phyloP scores from a whole-genome alignment of 1,140 invertebrate genomes.

The Trachymyrmex cornetzi region DNA sequence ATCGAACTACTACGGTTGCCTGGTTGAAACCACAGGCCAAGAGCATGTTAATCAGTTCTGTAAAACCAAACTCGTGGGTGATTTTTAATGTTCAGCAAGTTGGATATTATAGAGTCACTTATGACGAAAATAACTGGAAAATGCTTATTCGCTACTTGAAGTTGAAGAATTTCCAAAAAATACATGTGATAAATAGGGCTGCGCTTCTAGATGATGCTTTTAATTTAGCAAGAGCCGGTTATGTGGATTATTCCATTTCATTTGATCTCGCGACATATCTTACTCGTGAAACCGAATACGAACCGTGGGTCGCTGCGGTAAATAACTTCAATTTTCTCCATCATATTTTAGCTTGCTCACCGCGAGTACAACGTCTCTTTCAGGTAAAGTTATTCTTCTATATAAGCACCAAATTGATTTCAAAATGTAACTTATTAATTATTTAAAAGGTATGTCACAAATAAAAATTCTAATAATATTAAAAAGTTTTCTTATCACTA shows the following conservation, averaged over 20 bases:
- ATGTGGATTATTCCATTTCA: slow-evolving; percentile 84
- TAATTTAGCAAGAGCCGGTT: slow-evolving; percentile 86
- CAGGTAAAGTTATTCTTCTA: slow-evolving; percentile 62
- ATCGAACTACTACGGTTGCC: slow-evolving; percentile 64
- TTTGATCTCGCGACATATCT: slow-evolving; percentile 87
- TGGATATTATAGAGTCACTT: slow-evolving; percentile 88
- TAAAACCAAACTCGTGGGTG: slow-evolving; percentile 82
- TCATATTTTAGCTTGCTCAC: slow-evolving; percentile 74
- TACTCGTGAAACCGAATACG: slow-evolving; percentile 85
- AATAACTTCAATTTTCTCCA: slow-evolving; percentile 79
- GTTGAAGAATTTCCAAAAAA: slow-evolving; percentile 73
- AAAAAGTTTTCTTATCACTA: background rate
- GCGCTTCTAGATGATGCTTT: slow-evolving; percentile 89
- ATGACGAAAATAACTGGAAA: slow-evolving; percentile 87
- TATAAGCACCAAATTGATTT: background rate
- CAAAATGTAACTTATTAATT: background rate
- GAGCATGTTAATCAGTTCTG: slow-evolving; percentile 27
- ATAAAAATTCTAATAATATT: background rate
- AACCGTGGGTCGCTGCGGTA: slow-evolving; percentile 87
- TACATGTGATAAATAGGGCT: slow-evolving; percentile 87
- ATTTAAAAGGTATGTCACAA: background rate
- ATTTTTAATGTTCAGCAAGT: slow-evolving; percentile 85
- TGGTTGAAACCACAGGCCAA: slow-evolving; percentile 84
- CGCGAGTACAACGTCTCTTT: slow-evolving; percentile 61
- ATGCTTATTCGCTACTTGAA: slow-evolving; percentile 82